A percentile compares a stretch with the other conserved stretches of the same genome.
These are phyloP conservation scores for Meganola albula DNA, from an alignment of 2,888 invertebrate species.

Conservation along the genomic window DNA sequence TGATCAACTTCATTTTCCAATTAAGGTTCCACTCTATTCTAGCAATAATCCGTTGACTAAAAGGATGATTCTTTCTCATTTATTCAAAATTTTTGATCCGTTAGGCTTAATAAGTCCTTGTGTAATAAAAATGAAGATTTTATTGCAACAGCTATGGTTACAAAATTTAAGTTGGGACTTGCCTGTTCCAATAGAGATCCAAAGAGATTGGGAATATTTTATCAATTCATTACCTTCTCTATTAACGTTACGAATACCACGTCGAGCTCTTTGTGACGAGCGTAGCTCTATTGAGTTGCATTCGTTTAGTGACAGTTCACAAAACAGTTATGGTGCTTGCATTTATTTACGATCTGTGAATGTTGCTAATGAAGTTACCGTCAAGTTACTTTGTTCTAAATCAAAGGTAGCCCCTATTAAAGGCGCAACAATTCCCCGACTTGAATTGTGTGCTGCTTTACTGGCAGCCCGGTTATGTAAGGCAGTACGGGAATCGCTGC, in stretches of 20 bases:
- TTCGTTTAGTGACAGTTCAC: slow-evolving; percentile 27
- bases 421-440: slow-evolving; percentile 24
- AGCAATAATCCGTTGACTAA: too few species aligned
- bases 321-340: slow-evolving; percentile 26
- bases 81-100: neutral
- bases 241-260: slow-evolving; percentile 17
- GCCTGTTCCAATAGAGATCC: neutral
- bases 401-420: slow-evolving; percentile 28
- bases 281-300: slow-evolving; percentile 22
- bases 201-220: neutral
- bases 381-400: slow-evolving; percentile 24
- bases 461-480: slow-evolving; percentile 16
- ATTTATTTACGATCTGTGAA: slow-evolving; percentile 22
- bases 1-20: too few species aligned
- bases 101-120: neutral
- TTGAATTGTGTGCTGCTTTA: too few species aligned
- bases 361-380: slow-evolving; percentile 2
- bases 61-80: neutral
- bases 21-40: too few species aligned
- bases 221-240: neutral
- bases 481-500: slow-evolving; percentile 9
- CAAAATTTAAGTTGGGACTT: neutral
- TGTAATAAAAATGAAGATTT: neutral
- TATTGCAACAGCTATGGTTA: neutral
- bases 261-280: slow-evolving; percentile 16